These are phyloP conservation scores for Palythoa grandis DNA, from an alignment of 92 coral and sea anemone genomes.

Conservation along the genomic window DNA sequence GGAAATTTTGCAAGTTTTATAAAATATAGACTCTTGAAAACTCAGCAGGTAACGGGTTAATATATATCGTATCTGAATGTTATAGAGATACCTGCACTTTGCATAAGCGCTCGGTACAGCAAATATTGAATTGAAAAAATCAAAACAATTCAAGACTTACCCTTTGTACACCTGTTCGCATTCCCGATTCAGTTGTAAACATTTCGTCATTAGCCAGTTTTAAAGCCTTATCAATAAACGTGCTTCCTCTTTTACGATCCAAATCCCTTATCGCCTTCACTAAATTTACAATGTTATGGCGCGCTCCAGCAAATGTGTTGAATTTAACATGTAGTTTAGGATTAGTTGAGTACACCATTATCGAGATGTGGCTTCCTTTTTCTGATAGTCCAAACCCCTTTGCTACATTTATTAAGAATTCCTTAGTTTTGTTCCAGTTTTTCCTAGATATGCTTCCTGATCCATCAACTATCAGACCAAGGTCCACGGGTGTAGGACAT, in stretches of 20 bases:
- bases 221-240: constrained; percentile 43
- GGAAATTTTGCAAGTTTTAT: too few species aligned
- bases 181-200: constrained; percentile 18
- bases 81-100: too few species aligned
- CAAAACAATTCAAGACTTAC: not conserved
- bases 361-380: constrained; percentile 19
- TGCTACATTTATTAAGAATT: not conserved
- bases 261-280: not conserved
- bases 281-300: not conserved
- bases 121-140: too few species aligned
- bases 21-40: too few species aligned
- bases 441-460: constrained; percentile 4
- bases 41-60: too few species aligned
- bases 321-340: constrained; percentile 10
- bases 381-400: not conserved
- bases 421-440: not conserved
- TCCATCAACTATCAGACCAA: constrained; percentile 6
- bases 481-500: constrained; percentile 13
- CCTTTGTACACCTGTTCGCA: constrained; percentile 26
- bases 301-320: constrained; percentile 6
- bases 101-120: too few species aligned
- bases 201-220: constrained; percentile 8
- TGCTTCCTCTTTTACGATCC: not conserved
- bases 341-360: not conserved
- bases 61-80: too few species aligned